These are phyloP conservation scores for Hemicentrotus pulcherrimus DNA, from an alignment of 35 echinoderm and acorn worm species.

Conservation along the genomic window DNA sequence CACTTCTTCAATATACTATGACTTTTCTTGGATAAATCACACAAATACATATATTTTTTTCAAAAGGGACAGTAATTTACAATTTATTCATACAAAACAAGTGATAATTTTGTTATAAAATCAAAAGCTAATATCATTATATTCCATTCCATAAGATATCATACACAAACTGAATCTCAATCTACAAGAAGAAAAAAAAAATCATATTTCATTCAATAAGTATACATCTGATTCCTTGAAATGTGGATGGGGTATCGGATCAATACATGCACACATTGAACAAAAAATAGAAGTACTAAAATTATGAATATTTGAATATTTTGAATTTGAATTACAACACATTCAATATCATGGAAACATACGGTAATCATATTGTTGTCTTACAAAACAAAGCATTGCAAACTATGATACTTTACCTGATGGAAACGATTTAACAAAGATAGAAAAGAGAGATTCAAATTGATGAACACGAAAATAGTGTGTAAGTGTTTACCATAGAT, in stretches of 20 bases:
- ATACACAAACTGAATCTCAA: background rate
- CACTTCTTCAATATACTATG: no score
- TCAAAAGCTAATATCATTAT: background rate
- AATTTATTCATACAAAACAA: constrained; percentile 4
- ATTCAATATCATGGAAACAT: background rate
- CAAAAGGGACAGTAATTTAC: background rate
- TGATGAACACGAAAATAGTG: background rate
- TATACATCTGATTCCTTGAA: background rate
- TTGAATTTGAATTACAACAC: background rate
- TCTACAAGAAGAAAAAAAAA: background rate
- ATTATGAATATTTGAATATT: background rate
- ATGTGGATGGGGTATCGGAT: background rate
- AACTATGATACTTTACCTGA: background rate
- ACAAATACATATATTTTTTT: background rate
- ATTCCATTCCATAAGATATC: background rate
- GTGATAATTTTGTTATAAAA: background rate
- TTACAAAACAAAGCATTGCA: background rate
- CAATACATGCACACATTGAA: background rate
- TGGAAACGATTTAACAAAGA: background rate
- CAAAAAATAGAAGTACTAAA: background rate
- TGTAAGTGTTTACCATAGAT: background rate
- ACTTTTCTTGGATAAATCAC: background rate
- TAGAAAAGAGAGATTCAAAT: background rate
- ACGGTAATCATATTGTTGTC: background rate
- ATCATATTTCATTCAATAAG: background rate